Conservation (phyloP, 2,113 vertebrate species). For the Puma concolor region DNA sequence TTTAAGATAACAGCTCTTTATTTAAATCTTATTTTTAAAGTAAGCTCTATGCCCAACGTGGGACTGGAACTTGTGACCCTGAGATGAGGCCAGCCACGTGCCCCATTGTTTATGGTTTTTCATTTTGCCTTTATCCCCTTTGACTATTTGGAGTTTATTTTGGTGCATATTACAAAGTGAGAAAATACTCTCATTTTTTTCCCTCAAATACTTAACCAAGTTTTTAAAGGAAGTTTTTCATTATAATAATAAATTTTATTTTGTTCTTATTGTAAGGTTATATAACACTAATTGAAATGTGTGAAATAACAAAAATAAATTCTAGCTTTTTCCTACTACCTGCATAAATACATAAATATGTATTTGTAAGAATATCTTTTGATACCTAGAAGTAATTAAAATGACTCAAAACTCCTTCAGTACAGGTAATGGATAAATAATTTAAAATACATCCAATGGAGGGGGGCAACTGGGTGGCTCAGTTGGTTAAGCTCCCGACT, state of each 20-base stretch:
- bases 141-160: not conserved
- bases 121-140: not conserved
- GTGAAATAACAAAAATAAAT: not conserved
- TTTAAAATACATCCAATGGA: not conserved
- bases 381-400: not conserved
- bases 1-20: not conserved
- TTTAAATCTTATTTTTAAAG: not conserved
- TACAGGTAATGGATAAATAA: not conserved
- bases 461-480: too few species aligned
- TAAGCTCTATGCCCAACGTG: not conserved
- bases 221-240: conserved; percentile 10
- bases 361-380: not conserved
- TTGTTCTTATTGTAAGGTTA: not conserved
- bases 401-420: not conserved
- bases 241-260: not conserved
- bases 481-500: too few species aligned
- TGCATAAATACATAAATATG: not conserved
- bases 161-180: not conserved
- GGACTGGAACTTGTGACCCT: not conserved
- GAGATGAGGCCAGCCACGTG: not conserved
- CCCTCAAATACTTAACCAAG: not conserved
- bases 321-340: not conserved
- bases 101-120: not conserved
- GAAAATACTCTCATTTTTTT: not conserved
- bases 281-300: conserved; percentile 8